Percentiles rank a stretch among this genome's conserved stretches.
Evolutionary conservation across 2,888 invertebrate genomes (phyloP).

Genomic region (Agrilus cyanescens): DNA sequence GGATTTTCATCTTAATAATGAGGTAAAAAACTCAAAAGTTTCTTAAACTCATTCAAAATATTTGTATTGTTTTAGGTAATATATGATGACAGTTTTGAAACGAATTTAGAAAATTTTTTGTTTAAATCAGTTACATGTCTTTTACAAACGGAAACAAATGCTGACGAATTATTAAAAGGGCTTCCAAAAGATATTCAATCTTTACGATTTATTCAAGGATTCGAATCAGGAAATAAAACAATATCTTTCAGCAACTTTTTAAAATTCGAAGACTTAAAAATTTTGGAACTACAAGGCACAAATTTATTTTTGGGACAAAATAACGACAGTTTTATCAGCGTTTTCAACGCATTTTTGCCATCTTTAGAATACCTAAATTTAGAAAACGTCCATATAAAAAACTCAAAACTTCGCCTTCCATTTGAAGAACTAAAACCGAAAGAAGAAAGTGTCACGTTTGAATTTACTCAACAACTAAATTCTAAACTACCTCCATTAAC

Average conservation of each 20-base stretch:
- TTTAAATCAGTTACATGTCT: slow-evolving; percentile 43
- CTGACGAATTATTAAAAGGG: slow-evolving; percentile 31
- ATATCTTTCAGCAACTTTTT: slow-evolving; percentile 36
- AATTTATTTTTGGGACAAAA: slow-evolving; percentile 26
- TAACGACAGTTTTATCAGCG: slow-evolving; percentile 31
- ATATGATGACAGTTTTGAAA: slow-evolving; percentile 29
- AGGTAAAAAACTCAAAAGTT: too few species aligned
- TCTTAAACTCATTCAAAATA: neutral
- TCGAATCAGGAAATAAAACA: slow-evolving; percentile 37
- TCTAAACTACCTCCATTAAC: slow-evolving; percentile 26
- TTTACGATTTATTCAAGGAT: slow-evolving; percentile 45
- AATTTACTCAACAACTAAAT: slow-evolving; percentile 29
- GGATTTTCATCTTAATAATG: slow-evolving; percentile 27
- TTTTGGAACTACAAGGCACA: slow-evolving; percentile 49
- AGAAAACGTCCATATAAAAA: slow-evolving; percentile 34
- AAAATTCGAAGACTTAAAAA: slow-evolving; percentile 40
- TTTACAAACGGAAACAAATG: slow-evolving; percentile 37
- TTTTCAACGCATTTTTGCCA: slow-evolving; percentile 38
- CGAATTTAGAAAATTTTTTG: slow-evolving; percentile 31
- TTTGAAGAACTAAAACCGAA: slow-evolving; percentile 34
- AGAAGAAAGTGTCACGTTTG: slow-evolving; percentile 29
- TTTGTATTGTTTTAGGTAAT: slow-evolving; percentile 27
- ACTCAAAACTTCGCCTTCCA: slow-evolving; percentile 28
- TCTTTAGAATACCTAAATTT: slow-evolving; percentile 41
- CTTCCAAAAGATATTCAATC: slow-evolving; percentile 42